These are phyloP conservation scores for Dyspetes luteomarginatus DNA, from an alignment of 2,888 invertebrate species.

Conservation along the genomic window DNA sequence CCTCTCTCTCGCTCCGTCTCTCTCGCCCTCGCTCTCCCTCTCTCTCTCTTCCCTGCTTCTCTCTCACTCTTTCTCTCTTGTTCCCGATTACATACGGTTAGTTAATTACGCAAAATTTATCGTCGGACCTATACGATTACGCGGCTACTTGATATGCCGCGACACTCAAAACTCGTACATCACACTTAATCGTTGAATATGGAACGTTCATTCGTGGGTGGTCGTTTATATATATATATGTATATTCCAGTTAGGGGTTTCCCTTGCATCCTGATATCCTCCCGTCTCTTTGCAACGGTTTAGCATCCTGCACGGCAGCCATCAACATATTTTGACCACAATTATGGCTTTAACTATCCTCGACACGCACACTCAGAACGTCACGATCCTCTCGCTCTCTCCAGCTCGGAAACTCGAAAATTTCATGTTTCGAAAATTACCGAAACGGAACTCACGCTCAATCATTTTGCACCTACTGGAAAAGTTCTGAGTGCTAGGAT, in stretches of 20 bases:
- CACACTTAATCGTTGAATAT: slow-evolving; percentile 82
- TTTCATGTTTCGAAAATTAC: too few relatives aligned
- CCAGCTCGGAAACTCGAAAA: too few relatives aligned
- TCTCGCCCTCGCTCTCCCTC: too few relatives aligned
- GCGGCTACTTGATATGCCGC: slow-evolving; percentile 79
- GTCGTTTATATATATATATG: slow-evolving; percentile 11
- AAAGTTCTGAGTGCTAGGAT: too few relatives aligned
- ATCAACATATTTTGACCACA: slow-evolving; percentile 77
- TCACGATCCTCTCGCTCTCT: too few relatives aligned
- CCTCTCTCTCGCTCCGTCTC: slow-evolving; percentile 1
- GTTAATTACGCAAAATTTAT: slow-evolving; percentile 79
- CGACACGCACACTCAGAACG: slow-evolving; percentile 75
- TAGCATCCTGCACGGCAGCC: slow-evolving; percentile 64
- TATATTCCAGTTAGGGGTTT: neutral
- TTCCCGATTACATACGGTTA: slow-evolving; percentile 62
- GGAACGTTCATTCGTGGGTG: slow-evolving; percentile 75
- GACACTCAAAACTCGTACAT: slow-evolving; percentile 81
- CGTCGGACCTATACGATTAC: slow-evolving; percentile 75
- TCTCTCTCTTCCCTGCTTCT: too few relatives aligned
- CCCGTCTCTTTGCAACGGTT: slow-evolving; percentile 13
- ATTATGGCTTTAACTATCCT: slow-evolving; percentile 75
- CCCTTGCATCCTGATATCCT: slow-evolving; percentile 36
- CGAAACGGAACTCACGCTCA: too few relatives aligned
- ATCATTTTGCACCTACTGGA: too few relatives aligned
- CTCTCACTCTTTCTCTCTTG: slow-evolving; percentile 12